Evolutionary conservation across 2,113 vertebrate genomes (phyloP).

Genomic region (Atlantisia rogersi): DNA sequence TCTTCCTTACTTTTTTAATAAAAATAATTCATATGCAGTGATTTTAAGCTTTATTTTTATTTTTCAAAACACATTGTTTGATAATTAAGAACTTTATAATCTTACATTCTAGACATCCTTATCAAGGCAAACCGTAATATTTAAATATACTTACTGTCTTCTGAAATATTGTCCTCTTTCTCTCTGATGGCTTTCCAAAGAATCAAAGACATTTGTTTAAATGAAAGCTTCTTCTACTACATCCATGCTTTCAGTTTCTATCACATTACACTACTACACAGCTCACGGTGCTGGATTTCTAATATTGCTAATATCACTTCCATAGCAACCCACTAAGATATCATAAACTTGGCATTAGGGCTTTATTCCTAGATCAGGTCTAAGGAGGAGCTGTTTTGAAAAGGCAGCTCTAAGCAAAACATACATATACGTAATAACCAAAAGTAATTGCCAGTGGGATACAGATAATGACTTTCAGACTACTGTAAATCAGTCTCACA

Average conservation of each 20-base stretch:
- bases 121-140: not conserved
- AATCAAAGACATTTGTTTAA: not conserved
- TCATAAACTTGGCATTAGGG: conserved; percentile 18
- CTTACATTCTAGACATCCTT: not conserved
- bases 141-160: conserved; percentile 33
- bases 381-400: conserved; percentile 40
- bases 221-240: not conserved
- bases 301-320: conserved; percentile 54
- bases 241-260: not conserved
- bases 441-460: not conserved
- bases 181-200: not conserved
- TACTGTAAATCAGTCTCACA: not conserved
- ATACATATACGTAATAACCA: not conserved
- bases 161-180: not conserved
- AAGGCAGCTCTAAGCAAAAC: not conserved
- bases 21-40: not conserved
- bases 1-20: not conserved
- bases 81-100: not conserved
- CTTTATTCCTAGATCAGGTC: not conserved
- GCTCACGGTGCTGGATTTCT: conserved; percentile 7
- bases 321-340: conserved; percentile 43
- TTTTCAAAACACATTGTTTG: not conserved
- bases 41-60: not conserved
- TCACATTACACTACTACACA: not conserved
- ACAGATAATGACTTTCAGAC: not conserved